Evolutionary conservation across 1,140 invertebrate species (phyloP).

Genomic region (Procambarus clarkii): DNA sequence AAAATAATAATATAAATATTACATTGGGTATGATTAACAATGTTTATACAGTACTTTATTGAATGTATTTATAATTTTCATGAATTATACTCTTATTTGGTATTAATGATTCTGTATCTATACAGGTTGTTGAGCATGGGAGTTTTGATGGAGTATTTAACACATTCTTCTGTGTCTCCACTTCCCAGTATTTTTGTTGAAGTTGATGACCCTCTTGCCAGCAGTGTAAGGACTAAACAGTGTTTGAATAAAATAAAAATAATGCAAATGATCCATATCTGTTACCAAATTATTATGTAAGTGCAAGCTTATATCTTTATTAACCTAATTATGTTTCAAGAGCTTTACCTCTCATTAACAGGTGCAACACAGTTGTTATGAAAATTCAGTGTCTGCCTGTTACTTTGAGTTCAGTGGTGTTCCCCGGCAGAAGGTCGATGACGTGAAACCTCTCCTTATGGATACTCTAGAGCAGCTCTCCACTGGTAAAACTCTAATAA

Average conservation of each 20-base stretch:
- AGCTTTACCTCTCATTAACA: constrained; percentile 74
- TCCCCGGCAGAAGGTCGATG: constrained; percentile 82
- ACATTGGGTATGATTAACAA: too few species aligned
- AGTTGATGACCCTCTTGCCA: constrained; percentile 84
- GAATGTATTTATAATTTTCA: too few species aligned
- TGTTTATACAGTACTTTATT: too few species aligned
- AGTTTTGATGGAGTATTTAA: constrained; percentile 89
- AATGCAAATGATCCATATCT: neutral
- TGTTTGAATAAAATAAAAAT: constrained; percentile 1
- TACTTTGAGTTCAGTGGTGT: constrained; percentile 88
- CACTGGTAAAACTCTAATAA: constrained; percentile 77
- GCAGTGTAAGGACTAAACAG: constrained; percentile 80
- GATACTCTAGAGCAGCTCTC: constrained; percentile 79
- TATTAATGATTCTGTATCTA: constrained; percentile 64
- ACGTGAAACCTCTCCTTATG: constrained; percentile 81
- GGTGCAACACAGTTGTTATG: constrained; percentile 82
- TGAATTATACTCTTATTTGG: too few species aligned
- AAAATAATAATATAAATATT: too few species aligned
- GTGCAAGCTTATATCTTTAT: too few species aligned
- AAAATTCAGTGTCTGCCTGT: constrained; percentile 84
- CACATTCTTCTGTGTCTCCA: constrained; percentile 88
- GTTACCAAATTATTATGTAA: too few species aligned
- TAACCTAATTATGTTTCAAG: too few species aligned
- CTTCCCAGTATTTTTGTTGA: constrained; percentile 91
- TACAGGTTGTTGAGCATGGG: constrained; percentile 73